phyloP scores from a whole-genome alignment of 2,113 vertebrate genomes.

The Dipodomys merriami region DNA sequence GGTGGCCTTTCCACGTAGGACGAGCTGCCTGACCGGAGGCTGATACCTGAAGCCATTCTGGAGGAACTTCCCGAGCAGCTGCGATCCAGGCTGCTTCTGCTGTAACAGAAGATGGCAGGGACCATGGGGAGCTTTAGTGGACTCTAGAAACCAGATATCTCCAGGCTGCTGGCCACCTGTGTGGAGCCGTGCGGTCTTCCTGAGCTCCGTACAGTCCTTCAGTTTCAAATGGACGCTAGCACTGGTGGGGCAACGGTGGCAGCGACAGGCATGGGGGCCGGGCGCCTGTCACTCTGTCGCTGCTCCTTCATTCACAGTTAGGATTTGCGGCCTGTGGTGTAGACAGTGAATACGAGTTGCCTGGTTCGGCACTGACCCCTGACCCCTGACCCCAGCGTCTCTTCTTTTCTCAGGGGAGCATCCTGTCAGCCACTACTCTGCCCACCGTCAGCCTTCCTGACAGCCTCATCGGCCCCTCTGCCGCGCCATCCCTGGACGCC shows the following conservation, averaged over 20 bases:
- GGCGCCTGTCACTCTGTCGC: neutral
- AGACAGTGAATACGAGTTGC: neutral
- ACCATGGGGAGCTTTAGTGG: neutral
- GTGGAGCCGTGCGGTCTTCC: neutral
- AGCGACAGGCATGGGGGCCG: accelerated
- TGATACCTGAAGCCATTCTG: constrained; percentile 13
- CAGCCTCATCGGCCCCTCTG: constrained; percentile 84
- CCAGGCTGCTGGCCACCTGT: neutral
- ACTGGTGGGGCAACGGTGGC: accelerated
- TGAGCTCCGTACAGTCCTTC: neutral
- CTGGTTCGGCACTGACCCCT: neutral
- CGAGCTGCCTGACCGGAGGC: neutral
- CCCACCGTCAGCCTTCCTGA: constrained; percentile 83
- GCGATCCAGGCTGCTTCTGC: constrained; percentile 4
- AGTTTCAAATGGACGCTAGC: constrained; percentile 38
- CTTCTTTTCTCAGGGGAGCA: constrained; percentile 85
- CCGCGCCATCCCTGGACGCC: constrained; percentile 82
- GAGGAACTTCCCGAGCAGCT: constrained; percentile 38
- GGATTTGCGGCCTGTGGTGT: neutral
- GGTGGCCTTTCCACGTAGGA: neutral
- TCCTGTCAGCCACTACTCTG: constrained; percentile 82
- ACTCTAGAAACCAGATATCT: constrained; percentile 48
- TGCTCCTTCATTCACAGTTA: accelerated
- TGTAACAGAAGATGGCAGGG: constrained; percentile 44
- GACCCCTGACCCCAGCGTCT: too few relatives aligned